A percentile compares a stretch with the other conserved stretches of the same genome.
phyloP scores from a whole-genome alignment of 2,797 vertebrate genomes.

The Rhabdomys pumilio region DNA sequence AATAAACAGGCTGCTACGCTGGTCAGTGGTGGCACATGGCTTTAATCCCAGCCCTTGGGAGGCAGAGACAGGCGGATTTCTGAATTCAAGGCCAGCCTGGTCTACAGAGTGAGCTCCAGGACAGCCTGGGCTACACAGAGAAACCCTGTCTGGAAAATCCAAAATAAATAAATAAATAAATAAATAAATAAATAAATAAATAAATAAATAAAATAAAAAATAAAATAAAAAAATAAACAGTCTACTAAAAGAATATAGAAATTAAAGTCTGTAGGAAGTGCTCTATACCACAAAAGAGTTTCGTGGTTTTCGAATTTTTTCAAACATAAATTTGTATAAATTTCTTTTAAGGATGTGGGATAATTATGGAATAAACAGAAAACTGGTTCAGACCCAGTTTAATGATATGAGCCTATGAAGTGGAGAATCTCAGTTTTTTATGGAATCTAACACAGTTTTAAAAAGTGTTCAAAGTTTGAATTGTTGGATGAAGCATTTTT shows the following conservation, averaged over 20 bases:
- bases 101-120: too few species aligned
- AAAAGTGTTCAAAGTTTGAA: neutral
- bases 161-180: too few species aligned
- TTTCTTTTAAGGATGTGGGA: neutral
- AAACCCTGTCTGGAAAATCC: too few species aligned
- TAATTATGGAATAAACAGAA: neutral
- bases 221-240: too few species aligned
- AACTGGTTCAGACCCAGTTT: neutral
- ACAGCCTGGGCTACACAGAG: too few species aligned
- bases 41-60: too few species aligned
- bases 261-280: neutral
- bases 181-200: too few species aligned
- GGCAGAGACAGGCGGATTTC: too few species aligned
- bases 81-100: too few species aligned
- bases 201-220: too few species aligned
- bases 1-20: too few species aligned
- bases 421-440: neutral
- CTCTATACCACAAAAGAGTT: neutral
- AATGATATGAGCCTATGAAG: neutral
- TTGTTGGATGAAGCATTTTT: neutral
- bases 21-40: too few species aligned
- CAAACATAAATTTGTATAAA: neutral
- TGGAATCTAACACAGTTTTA: neutral
- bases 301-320: neutral
- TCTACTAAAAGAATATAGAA: neutral